Conservation (phyloP, 2,888 invertebrate species). For the Koerneria pararmatus region DNA sequence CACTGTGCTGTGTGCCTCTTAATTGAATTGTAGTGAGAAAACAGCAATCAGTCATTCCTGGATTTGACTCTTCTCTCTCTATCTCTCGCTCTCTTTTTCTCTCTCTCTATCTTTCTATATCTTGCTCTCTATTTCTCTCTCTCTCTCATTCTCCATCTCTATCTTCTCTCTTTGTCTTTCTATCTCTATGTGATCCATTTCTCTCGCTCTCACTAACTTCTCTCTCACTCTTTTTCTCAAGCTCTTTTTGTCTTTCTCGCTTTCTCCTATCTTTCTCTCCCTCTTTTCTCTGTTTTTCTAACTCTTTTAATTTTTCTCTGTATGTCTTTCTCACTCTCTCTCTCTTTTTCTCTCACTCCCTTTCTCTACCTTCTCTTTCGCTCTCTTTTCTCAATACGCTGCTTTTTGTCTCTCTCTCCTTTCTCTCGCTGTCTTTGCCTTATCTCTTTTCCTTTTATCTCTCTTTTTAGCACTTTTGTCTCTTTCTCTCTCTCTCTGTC, state of each 20-base stretch:
- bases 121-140: too few species aligned
- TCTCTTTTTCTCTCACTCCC: background rate
- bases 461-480: background rate
- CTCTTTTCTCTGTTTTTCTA: background rate
- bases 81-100: too few species aligned
- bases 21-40: too few species aligned
- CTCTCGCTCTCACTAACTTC: background rate
- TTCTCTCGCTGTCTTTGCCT: background rate
- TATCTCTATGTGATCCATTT: background rate
- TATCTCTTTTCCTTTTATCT: background rate
- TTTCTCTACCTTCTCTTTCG: background rate
- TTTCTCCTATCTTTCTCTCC: constrained; percentile 5
- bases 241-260: background rate
- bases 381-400: background rate
- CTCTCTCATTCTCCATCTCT: too few species aligned
- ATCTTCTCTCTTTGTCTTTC: too few species aligned
- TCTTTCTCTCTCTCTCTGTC: background rate
- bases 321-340: background rate
- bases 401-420: background rate
- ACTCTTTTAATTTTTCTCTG: too few species aligned
- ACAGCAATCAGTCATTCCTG: too few species aligned
- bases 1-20: too few species aligned
- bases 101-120: too few species aligned
- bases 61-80: too few species aligned
- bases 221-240: background rate